A percentile compares a stretch with the other conserved stretches of the same genome.
These are phyloP conservation scores for Nasonovia ribisnigri DNA, from an alignment of 2,888 invertebrate species.

Conservation along the genomic window DNA sequence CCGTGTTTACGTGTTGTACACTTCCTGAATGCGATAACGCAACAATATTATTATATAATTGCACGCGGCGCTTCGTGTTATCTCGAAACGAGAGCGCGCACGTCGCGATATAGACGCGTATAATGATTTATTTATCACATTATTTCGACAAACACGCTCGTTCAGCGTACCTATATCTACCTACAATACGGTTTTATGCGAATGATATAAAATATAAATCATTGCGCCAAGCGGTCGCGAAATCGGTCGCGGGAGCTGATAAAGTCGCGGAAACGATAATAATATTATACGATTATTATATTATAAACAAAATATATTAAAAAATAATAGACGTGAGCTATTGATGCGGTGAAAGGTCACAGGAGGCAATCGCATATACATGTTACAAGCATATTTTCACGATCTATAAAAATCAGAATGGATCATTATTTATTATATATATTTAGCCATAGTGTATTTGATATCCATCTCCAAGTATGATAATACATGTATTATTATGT, in stretches of 20 bases:
- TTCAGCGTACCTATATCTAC: neutral
- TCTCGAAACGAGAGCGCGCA: neutral
- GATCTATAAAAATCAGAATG: neutral
- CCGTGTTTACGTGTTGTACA: neutral
- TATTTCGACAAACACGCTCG: slow-evolving; percentile 14
- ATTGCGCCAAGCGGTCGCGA: no score
- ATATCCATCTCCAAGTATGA: slow-evolving; percentile 9
- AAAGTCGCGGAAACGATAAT: neutral
- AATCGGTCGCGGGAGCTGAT: neutral
- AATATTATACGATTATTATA: neutral
- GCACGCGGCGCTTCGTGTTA: slow-evolving; percentile 22
- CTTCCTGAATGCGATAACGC: slow-evolving; percentile 59
- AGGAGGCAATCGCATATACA: neutral
- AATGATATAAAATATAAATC: no score
- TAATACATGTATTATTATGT: neutral
- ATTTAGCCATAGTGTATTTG: neutral
- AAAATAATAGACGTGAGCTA: neutral
- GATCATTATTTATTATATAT: neutral
- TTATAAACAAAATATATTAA: neutral
- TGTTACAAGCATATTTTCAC: neutral
- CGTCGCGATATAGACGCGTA: neutral
- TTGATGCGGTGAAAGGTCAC: neutral
- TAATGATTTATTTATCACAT: neutral
- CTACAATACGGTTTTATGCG: neutral
- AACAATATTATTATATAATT: neutral